Conservation (phyloP, 2,797 vertebrate genomes). For the Thaleichthys pacificus region DNA sequence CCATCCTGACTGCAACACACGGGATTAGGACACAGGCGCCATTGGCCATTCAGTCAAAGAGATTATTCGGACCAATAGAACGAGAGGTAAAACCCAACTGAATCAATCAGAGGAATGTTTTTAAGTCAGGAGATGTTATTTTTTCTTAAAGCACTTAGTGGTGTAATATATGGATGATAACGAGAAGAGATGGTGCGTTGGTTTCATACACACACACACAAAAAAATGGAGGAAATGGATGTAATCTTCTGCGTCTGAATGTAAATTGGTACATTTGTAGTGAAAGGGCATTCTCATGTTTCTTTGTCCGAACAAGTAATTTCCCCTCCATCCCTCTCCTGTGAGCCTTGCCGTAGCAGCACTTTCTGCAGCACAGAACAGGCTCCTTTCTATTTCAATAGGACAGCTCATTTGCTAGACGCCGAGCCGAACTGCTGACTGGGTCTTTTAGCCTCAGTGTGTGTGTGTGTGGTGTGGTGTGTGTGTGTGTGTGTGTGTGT, state of each 20-base stretch:
- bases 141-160: conserved; percentile 32
- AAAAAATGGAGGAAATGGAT: conserved; percentile 59
- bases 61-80: conserved; percentile 50
- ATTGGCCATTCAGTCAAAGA: conserved; percentile 39
- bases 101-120: conserved; percentile 49
- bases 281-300: conserved; percentile 77
- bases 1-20: conserved; percentile 39
- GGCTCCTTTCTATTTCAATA: conserved; percentile 83
- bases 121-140: conserved; percentile 36
- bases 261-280: conserved; percentile 79
- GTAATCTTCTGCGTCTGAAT: conserved; percentile 70
- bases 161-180: conserved; percentile 66
- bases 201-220: not conserved
- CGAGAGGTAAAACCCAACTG: conserved; percentile 21
- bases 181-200: conserved; percentile 45
- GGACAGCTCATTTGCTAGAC: conserved; percentile 87
- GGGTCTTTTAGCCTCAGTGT: conserved; percentile 71
- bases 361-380: conserved; percentile 76
- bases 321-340: conserved; percentile 65
- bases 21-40: conserved; percentile 20
- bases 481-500: conserved; percentile 47
- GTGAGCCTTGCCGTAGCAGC: conserved; percentile 76
- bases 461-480: conserved; percentile 42
- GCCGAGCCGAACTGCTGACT: conserved; percentile 81
- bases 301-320: conserved; percentile 81